Percentiles rank a stretch among this genome's conserved stretches.
phyloP scores from a whole-genome alignment of 2,888 invertebrate genomes.

The Drosophila mimica region DNA sequence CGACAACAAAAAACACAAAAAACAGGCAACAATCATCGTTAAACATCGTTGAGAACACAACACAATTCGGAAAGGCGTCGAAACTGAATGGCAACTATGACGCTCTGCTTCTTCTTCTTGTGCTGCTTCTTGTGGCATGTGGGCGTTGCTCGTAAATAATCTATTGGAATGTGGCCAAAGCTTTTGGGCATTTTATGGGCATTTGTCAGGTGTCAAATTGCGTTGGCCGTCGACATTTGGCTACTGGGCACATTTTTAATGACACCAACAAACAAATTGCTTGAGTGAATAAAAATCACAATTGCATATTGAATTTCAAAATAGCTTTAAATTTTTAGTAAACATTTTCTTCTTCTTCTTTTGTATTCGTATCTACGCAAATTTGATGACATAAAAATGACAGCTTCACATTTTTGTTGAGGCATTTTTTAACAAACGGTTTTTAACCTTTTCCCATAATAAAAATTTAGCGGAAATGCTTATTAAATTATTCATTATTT shows the following conservation, averaged over 20 bases:
- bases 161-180: slow-evolving; percentile 21
- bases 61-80: slow-evolving; percentile 34
- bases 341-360: too few species aligned
- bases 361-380: neutral
- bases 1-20: slow-evolving; percentile 22
- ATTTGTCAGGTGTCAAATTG: slow-evolving; percentile 26
- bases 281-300: neutral
- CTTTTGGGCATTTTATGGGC: slow-evolving; percentile 18
- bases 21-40: neutral
- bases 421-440: slow-evolving; percentile 4
- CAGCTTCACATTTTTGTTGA: neutral
- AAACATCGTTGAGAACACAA: neutral
- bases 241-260: slow-evolving; percentile 21
- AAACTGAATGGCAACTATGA: slow-evolving; percentile 45
- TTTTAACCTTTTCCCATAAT: neutral
- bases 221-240: slow-evolving; percentile 10
- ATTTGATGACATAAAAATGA: neutral
- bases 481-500: slow-evolving; percentile 49
- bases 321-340: neutral
- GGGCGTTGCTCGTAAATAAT: slow-evolving; percentile 53
- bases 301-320: neutral
- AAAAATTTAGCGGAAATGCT: slow-evolving; percentile 14
- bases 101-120: neutral
- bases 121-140: slow-evolving; percentile 16
- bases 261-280: neutral